phyloP scores from a whole-genome alignment of 1,140 invertebrate species.

The Drosophila erecta region DNA sequence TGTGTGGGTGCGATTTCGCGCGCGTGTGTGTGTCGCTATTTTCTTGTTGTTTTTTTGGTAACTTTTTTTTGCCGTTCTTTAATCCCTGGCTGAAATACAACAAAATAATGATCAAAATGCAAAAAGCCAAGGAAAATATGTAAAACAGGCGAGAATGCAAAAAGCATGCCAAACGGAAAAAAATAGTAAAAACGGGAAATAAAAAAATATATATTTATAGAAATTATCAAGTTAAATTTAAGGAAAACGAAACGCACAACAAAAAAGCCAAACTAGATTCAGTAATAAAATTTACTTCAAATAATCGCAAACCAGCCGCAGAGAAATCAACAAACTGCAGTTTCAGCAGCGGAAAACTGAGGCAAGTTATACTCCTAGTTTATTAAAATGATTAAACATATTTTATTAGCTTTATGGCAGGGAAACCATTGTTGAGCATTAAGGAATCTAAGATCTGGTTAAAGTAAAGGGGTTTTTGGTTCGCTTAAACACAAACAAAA shows the following conservation, averaged over 20 bases:
- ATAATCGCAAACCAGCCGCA: constrained; percentile 1
- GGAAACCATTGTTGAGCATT: too few species aligned
- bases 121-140: constrained; percentile 29
- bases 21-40: constrained; percentile 48
- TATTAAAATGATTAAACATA: not conserved
- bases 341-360: not conserved
- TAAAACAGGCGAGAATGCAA: constrained; percentile 18
- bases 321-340: constrained; percentile 3
- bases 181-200: constrained; percentile 1
- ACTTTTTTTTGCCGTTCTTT: constrained; percentile 38
- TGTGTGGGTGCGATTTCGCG: constrained; percentile 45
- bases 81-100: constrained; percentile 33
- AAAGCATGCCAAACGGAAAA: constrained; percentile 39
- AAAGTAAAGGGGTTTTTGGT: too few species aligned
- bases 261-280: constrained; percentile 36
- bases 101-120: constrained; percentile 10
- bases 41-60: constrained; percentile 59
- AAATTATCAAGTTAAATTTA: constrained; percentile 26
- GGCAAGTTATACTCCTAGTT: not conserved
- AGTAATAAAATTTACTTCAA: constrained; percentile 19
- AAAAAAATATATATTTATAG: constrained; percentile 20
- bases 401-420: not conserved
- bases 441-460: too few species aligned
- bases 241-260: constrained; percentile 66
- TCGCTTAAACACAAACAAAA: too few species aligned